A percentile compares a stretch with the other conserved stretches of the same genome.
Conservation (phyloP, 2,888 invertebrate species). For the Erebia palarica region DNA sequence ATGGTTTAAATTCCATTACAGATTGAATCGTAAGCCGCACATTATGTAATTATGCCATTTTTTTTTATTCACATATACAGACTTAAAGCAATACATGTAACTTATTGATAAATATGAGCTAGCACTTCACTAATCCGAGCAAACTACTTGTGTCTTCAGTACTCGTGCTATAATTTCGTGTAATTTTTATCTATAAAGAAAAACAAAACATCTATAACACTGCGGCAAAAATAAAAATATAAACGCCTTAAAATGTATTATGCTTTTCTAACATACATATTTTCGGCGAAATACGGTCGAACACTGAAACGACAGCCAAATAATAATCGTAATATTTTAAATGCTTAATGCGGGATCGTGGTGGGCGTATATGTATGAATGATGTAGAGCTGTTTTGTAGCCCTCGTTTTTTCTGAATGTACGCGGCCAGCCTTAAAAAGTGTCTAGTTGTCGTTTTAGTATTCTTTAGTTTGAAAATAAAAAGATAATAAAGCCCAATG, state of each 20-base stretch:
- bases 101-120: constrained; percentile 58
- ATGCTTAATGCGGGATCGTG: no score
- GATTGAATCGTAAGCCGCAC: constrained; percentile 8
- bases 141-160: constrained; percentile 75
- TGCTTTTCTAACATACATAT: background rate
- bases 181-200: constrained; percentile 79
- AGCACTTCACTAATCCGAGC: constrained; percentile 73
- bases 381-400: no score
- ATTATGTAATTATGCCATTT: constrained; percentile 11
- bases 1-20: background rate
- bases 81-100: constrained; percentile 50
- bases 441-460: background rate
- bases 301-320: background rate
- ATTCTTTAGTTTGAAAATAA: constrained; percentile 42
- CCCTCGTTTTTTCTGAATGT: no score
- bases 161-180: constrained; percentile 77
- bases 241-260: constrained; percentile 45
- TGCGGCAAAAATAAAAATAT: constrained; percentile 58
- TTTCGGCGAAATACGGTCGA: background rate
- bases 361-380: no score
- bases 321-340: no score
- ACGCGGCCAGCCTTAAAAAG: no score
- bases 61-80: constrained; percentile 37
- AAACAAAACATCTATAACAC: constrained; percentile 51
- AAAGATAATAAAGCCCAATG: constrained; percentile 45